Conservation (phyloP, 2,797 vertebrate species). For the Alectoris magna region DNA sequence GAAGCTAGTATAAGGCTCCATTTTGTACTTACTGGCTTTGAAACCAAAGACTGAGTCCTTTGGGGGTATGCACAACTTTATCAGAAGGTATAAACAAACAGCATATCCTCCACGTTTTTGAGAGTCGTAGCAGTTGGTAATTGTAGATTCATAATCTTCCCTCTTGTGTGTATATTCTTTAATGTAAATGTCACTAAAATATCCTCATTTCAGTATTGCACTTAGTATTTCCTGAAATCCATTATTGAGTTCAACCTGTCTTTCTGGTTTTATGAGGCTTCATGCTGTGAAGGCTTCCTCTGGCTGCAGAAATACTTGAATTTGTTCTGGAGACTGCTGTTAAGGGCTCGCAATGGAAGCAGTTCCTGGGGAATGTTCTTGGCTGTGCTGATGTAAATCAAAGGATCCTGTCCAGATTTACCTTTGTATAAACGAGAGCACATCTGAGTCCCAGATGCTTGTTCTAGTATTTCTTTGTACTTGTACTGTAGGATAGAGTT, state of each 20-base stretch:
- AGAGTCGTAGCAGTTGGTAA: neutral
- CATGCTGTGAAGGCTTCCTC: neutral
- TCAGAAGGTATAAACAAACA: neutral
- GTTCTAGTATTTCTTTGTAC: neutral
- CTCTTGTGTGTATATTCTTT: neutral
- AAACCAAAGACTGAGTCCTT: neutral
- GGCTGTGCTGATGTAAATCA: neutral
- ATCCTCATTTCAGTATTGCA: neutral
- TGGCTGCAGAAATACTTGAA: neutral
- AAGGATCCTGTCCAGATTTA: neutral
- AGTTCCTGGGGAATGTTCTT: neutral
- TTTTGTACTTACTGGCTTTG: neutral
- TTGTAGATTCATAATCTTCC: neutral
- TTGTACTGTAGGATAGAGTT: neutral
- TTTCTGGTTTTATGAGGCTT: neutral
- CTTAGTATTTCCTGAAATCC: neutral
- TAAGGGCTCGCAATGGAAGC: neutral
- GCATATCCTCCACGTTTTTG: neutral
- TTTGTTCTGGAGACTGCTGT: neutral
- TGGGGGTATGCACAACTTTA: neutral
- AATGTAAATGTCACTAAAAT: conserved; percentile 5
- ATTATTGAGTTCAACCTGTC: neutral
- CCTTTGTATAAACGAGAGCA: neutral
- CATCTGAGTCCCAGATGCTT: neutral
- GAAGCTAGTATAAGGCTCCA: neutral